Base-by-base conservation (phyloP, 2,888 invertebrate genomes). In the Gandaritis pyraliata region DNA sequence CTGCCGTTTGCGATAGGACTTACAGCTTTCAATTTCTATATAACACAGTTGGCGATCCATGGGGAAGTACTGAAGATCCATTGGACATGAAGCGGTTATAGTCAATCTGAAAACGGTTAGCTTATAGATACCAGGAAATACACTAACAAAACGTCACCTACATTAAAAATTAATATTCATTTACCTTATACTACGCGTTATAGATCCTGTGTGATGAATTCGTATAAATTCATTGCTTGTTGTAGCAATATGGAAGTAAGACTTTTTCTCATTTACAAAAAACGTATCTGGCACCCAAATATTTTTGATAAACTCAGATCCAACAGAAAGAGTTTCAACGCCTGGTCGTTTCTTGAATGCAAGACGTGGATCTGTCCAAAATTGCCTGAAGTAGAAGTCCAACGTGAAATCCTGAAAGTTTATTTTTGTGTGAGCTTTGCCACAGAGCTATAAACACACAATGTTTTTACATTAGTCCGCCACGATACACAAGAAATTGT, bases 271-370 rank as follows among this genome's bases (percentile, higher is more conserved):
- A 93, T 99, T 99, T 80, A 99, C 99, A 92, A 99, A 99, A 94
- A 99, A 99, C 70, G 99, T 99, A 91, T 99, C 99, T 73, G 99
- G 99, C 80, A 99, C 99, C 99, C 99, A 99, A 86, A 99, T 98
- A 91, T 97, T 97, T 89, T 97, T 97, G 88, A 98, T 97, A 93
- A 98, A 98, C 91, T 98, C 98, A 66, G 98, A 97, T 76, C 98
- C 98, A 72, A 98, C 98, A 74, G 97, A 97, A 72, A 98, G 94
- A 75, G 96, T 97, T 88, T 97, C 97, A 74, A 98, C 97, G 72
- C 97, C 97, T 74, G 95, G 95, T 80, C 96, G 93, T 90, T 96
- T 96, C 88, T 96, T 95, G 93, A 98, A 98, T 73, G 97, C 97
- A 83, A 98, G 94, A 78, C 98, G 95, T 66, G 98, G 98, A 90